Base-by-base conservation (phyloP, 2,888 invertebrate species). In the Nomada fabriciana region DNA sequence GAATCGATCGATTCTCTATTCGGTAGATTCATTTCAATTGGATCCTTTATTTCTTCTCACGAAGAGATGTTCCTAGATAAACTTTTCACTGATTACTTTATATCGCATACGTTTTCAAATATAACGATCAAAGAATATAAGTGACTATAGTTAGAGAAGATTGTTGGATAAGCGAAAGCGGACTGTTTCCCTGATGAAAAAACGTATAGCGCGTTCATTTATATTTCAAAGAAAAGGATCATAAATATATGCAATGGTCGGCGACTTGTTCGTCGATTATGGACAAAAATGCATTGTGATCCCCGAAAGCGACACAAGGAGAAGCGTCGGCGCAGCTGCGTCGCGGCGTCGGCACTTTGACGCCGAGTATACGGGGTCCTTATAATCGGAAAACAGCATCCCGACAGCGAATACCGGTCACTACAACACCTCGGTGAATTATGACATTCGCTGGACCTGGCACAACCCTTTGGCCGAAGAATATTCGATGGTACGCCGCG, bases 401-500 rank as follows among this genome's bases (percentile, higher is more conserved):
- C 73, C 75, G 63, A 73, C 79, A 36, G 67, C 60, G 69, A 88
- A 71, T 76, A 55, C 65, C 78, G 72, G 72, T 76, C 72, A 67
- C 57, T 42, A 29, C 57, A 61, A 76, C 47, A 43, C 64, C 18
- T 15, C n/a, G 73, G 59, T 82, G 84, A 87, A 88, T 84, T 85
- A 85, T 72, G 76, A 85, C 74, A 55, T 84, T 78, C 53, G 53
- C 64, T 53, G 47, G 36, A 36, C 43, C 71, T 29, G n/a, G 29
- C 36, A 25, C 50, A 88, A 87, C 79, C 86, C 84, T 88, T 87
- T 70, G 29, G 20, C 15, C 55, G 52, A 52, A 52, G 63, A 57
- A 60, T 55, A 23, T n/a, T 55, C 57, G 42, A 60, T 59, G 73
- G 61, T 80, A 43, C 76, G 36, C 53, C 18, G 65, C 77, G 74